phyloP scores from a whole-genome alignment of 1,140 invertebrate species.

The Papilio polyxenes region DNA sequence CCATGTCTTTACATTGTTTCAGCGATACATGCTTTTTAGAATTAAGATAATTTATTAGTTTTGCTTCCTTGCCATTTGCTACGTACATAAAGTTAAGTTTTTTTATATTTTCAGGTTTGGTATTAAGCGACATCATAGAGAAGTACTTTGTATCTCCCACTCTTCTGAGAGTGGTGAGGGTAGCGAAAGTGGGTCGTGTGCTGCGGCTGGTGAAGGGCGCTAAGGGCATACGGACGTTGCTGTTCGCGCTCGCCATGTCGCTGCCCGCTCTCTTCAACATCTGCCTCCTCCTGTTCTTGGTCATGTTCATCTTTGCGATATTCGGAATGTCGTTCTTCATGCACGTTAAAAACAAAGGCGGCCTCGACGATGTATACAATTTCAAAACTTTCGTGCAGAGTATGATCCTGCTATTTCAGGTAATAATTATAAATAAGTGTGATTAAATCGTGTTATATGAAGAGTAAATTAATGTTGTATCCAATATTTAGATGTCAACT shows the following conservation, averaged over 20 bases:
- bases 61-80: background rate
- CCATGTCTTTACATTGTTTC: background rate
- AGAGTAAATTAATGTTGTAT: conserved; percentile 1
- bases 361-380: conserved; percentile 98
- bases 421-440: conserved; percentile 56
- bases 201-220: conserved; percentile 98
- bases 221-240: conserved; percentile 97
- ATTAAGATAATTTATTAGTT: too few relatives aligned
- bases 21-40: too few relatives aligned
- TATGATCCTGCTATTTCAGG: conserved; percentile 98
- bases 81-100: background rate
- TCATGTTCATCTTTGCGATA: conserved; percentile 99
- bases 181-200: conserved; percentile 98
- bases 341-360: conserved; percentile 96
- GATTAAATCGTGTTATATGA: background rate
- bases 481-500: conserved; percentile 93
- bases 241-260: conserved; percentile 99
- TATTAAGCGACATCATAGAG: conserved; percentile 97
- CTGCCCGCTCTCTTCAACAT: conserved; percentile 99
- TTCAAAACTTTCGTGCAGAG: conserved; percentile 99
- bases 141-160: conserved; percentile 99
- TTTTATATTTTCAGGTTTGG: conserved; percentile 87
- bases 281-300: conserved; percentile 97
- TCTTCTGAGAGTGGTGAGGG: conserved; percentile 96
- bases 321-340: conserved; percentile 99